phyloP scores from a whole-genome alignment of 2,113 vertebrate genomes.

The Aepyceros melampus region DNA sequence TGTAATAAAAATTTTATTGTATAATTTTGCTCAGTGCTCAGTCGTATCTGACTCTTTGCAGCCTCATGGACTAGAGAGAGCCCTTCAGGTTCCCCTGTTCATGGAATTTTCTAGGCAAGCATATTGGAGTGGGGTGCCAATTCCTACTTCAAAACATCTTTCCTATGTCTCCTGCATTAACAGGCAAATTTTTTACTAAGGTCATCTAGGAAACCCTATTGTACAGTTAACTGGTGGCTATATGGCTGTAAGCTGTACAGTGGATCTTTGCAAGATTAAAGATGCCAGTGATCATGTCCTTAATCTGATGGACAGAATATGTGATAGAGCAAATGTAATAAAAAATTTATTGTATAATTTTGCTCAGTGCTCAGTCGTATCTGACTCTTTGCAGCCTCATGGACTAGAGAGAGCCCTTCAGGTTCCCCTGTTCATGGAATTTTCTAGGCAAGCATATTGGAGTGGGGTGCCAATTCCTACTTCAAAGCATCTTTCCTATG shows the following conservation, averaged over 20 bases:
- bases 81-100: background rate
- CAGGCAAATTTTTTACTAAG: background rate
- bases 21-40: background rate
- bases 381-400: background rate
- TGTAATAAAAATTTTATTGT: background rate
- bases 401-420: background rate
- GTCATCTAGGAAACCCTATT: background rate
- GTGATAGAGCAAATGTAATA: background rate
- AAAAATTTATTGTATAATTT: background rate
- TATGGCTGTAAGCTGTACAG: background rate
- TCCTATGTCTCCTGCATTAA: background rate
- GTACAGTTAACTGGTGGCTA: background rate
- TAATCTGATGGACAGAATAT: background rate
- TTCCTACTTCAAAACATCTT: background rate
- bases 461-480: background rate
- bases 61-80: background rate
- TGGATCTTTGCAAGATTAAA: background rate
- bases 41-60: background rate
- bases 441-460: background rate
- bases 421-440: background rate
- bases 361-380: background rate
- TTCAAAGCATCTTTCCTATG: background rate
- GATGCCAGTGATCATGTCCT: background rate
- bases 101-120: background rate
- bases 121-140: background rate